These are phyloP conservation scores for Aelia acuminata DNA, from an alignment of 2,888 invertebrate genomes.

Conservation along the genomic window DNA sequence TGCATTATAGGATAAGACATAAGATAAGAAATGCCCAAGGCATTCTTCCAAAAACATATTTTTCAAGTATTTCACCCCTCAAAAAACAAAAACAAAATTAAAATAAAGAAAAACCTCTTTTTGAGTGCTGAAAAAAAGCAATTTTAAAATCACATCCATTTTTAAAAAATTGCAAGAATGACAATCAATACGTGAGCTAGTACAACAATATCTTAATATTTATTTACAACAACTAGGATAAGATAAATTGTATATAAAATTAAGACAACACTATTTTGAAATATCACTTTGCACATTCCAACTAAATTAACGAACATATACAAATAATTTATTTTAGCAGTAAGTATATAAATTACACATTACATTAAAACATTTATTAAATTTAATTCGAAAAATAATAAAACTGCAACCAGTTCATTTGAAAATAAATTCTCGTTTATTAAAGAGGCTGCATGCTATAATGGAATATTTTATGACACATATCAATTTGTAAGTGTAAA, in stretches of 20 bases:
- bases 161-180: conserved; percentile 40
- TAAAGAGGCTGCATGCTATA: conserved; percentile 11
- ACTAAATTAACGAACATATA: conserved; percentile 59
- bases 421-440: conserved; percentile 15
- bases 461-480: conserved; percentile 41
- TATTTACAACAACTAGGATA: conserved; percentile 58
- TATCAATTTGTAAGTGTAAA: conserved; percentile 14
- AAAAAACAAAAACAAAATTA: background rate
- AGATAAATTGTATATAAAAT: conserved; percentile 58
- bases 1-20: conserved; percentile 37
- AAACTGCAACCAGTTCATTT: conserved; percentile 55
- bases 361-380: conserved; percentile 56
- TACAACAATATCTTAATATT: conserved; percentile 54
- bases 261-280: conserved; percentile 58
- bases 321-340: conserved; percentile 60
- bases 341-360: conserved; percentile 59
- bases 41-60: conserved; percentile 18
- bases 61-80: conserved; percentile 41
- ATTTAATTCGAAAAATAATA: conserved; percentile 54
- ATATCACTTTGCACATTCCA: conserved; percentile 60
- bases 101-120: background rate
- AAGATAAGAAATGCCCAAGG: conserved; percentile 22
- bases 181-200: conserved; percentile 55
- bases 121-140: conserved; percentile 37
- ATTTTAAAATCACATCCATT: conserved; percentile 48